Base-by-base conservation (phyloP, 2,113 vertebrate species). In the Hippoglossus stenolepis region DNA sequence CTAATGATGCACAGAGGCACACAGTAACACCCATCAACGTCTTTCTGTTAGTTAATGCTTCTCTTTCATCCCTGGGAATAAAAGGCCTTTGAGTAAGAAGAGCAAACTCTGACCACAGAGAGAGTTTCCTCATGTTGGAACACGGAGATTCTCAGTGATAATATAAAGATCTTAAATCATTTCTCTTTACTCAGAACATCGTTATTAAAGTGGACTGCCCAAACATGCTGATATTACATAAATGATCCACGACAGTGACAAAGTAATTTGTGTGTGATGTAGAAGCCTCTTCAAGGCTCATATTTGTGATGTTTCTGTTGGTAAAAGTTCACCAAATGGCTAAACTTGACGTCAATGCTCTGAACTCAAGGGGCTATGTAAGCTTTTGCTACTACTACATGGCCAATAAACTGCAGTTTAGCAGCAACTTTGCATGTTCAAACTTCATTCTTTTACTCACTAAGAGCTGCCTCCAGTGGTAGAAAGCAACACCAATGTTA, bases 91-190 rank as follows among this genome's bases (percentile, higher is more conserved):
- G 77, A 88, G 77, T 74, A 78, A 26, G 49, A 56, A 23, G 65
- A 84, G 73, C 69, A 71, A 77, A 68, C 76, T 76, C 65, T 79
- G 87, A 85, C 91, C 80, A 66, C 84, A 84, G 65, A 56, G 43
- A 23, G 24, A 26, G 5, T 4, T 23, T 58, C 40, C 56, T 91
- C 91, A 58, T 82, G 91, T 85, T 51, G 40, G 74, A 54, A 84
- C 90, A 87, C 10, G 80, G 85, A 60, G 40, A 31, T 31, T 31
- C 31, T 31, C 31, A 31, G 31, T 31, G 31, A 53, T 47, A 47
- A 26, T 2, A 8, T 31, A 87, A 71, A 73, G 65, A 31, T 57
- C 69, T 69, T 14, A 57, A 38, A 59, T 66, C 14, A 54, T 75
- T 51, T 0, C 54, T 71, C 51, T 61, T 66, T 11, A 66, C 59